Evolutionary conservation across 2,888 invertebrate species (phyloP).

Genomic region (Eupithecia subfuscata): DNA sequence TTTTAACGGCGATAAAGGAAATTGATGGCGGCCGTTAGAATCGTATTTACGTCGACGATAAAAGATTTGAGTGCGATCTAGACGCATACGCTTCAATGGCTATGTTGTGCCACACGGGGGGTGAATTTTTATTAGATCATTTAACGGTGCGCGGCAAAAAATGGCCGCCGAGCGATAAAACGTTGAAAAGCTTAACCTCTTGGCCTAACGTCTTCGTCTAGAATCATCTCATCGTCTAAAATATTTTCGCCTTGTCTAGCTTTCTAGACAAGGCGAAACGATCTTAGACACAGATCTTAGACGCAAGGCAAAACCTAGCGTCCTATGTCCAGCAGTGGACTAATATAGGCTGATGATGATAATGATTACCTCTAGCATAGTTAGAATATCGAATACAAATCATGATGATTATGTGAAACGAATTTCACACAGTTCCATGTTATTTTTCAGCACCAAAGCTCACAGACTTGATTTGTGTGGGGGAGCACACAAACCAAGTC

Average conservation of each 20-base stretch:
- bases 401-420: neutral
- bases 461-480: too few species aligned
- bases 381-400: neutral
- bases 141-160: neutral
- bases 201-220: neutral
- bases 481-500: too few species aligned
- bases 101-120: conserved; percentile 35
- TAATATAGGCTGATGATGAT: too few species aligned
- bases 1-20: conserved; percentile 77
- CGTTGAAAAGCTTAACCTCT: neutral
- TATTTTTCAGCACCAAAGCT: neutral
- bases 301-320: neutral
- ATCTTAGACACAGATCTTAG: too few species aligned
- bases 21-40: conserved; percentile 61
- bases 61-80: conserved; percentile 58
- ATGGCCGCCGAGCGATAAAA: neutral
- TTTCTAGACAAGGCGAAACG: too few species aligned
- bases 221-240: neutral
- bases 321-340: too few species aligned
- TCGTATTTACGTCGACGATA: conserved; percentile 65
- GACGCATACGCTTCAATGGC: conserved; percentile 28
- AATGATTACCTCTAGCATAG: too few species aligned
- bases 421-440: neutral
- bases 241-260: neutral
- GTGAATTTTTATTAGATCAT: conserved; percentile 50